A percentile compares a stretch with the other conserved stretches of the same genome.
Conservation (phyloP, 2,797 vertebrate genomes). For the Typhlichthys subterraneus region DNA sequence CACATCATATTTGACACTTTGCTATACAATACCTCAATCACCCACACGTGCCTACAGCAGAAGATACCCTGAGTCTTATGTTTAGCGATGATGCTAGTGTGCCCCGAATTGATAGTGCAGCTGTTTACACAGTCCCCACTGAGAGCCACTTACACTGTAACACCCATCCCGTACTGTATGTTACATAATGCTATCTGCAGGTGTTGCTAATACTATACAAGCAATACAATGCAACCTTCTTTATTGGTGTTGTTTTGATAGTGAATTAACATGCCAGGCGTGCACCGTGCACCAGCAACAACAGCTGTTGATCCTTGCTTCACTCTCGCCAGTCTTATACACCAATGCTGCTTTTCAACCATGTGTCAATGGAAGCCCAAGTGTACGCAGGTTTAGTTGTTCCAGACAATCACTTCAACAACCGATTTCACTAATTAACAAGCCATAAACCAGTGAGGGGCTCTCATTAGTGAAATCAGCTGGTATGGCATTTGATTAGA, state of each 20-base stretch:
- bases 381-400: too few species aligned
- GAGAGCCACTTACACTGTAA: constrained; percentile 52
- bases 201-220: constrained; percentile 29
- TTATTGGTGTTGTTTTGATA: constrained; percentile 39
- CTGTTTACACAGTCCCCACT: constrained; percentile 69
- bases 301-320: constrained; percentile 35
- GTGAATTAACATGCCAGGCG: constrained; percentile 46
- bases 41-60: not conserved
- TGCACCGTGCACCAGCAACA: constrained; percentile 30
- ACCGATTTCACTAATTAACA: too few species aligned
- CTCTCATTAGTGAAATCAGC: too few species aligned
- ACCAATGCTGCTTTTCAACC: constrained; percentile 8
- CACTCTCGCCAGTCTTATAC: constrained; percentile 3
- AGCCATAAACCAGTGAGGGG: too few species aligned
- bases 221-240: constrained; percentile 47
- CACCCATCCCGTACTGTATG: constrained; percentile 35
- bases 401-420: too few species aligned
- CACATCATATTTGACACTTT: constrained; percentile 7
- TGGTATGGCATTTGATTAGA: too few species aligned
- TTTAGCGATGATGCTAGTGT: constrained; percentile 49
- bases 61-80: constrained; percentile 42
- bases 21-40: not conserved
- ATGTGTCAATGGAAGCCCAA: not conserved
- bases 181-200: constrained; percentile 48
- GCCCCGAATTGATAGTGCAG: constrained; percentile 64